These are phyloP conservation scores for Onchidella celtica DNA, from an alignment of 2,888 invertebrate species.

Conservation along the genomic window DNA sequence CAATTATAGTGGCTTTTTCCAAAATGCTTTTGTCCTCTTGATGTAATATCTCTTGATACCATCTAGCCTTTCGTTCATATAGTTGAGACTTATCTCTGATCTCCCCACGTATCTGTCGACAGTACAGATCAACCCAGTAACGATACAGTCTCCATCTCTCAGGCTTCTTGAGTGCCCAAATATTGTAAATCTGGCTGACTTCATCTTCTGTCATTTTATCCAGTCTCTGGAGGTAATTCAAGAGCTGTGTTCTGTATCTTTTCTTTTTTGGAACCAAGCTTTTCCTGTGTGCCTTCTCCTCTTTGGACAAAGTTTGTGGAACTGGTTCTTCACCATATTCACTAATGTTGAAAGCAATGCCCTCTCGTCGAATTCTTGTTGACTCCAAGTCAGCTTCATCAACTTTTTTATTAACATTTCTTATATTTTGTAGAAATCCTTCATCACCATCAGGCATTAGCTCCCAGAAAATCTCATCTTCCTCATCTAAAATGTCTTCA, in stretches of 20 bases:
- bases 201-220: conserved; percentile 67
- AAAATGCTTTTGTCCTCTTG: conserved; percentile 74
- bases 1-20: conserved; percentile 70
- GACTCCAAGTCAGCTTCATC: conserved; percentile 51
- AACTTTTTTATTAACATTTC: conserved; percentile 25
- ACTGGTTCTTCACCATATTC: conserved; percentile 43
- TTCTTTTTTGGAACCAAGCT: conserved; percentile 2
- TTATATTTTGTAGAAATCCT: conserved; percentile 21
- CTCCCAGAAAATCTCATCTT: conserved; percentile 36
- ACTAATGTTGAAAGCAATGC: conserved; percentile 46
- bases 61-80: conserved; percentile 61
- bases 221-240: conserved; percentile 33
- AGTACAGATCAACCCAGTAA: conserved; percentile 73
- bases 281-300: conserved; percentile 40
- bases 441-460: conserved; percentile 37
- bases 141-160: conserved; percentile 81
- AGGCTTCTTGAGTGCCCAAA: conserved; percentile 66
- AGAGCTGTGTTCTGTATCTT: conserved; percentile 34
- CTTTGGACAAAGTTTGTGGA: conserved; percentile 22
- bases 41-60: conserved; percentile 69
- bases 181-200: conserved; percentile 57
- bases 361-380: neutral
- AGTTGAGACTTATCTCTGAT: conserved; percentile 58
- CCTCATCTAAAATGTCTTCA: conserved; percentile 39
- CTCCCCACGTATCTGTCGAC: conserved; percentile 52